Conservation (phyloP, 1,140 invertebrate species). For the Aporrectodea caliginosa region DNA sequence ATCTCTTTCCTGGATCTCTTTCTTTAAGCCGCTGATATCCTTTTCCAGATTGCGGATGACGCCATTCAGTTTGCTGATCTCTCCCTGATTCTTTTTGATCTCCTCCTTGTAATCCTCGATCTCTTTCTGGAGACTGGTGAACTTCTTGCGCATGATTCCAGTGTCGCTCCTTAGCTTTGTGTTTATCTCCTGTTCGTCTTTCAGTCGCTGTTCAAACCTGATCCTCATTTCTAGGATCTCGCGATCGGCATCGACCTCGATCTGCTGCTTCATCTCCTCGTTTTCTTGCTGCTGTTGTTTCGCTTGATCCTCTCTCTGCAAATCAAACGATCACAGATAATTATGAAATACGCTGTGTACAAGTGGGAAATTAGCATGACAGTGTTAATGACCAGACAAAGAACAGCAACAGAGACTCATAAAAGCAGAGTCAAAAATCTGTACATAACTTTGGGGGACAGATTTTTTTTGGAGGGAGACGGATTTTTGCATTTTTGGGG, state of each 20-base stretch:
- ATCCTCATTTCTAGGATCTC: constrained; percentile 71
- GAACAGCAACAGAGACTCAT: no score
- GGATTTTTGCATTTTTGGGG: no score
- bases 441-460: no score
- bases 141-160: constrained; percentile 78
- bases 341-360: no score
- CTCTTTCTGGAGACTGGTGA: constrained; percentile 62
- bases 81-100: constrained; percentile 65
- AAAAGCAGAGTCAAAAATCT: no score
- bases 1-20: constrained; percentile 69
- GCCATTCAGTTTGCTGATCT: constrained; percentile 68
- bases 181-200: constrained; percentile 41
- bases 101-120: constrained; percentile 70
- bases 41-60: constrained; percentile 67
- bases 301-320: constrained; percentile 50
- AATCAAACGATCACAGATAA: no score
- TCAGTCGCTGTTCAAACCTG: constrained; percentile 70
- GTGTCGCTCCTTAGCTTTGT: constrained; percentile 71
- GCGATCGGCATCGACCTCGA: constrained; percentile 77
- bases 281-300: constrained; percentile 60
- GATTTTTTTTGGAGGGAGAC: no score
- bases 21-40: constrained; percentile 57
- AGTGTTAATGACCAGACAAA: no score
- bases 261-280: constrained; percentile 71
- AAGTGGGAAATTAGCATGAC: no score